Conservation (phyloP, 2,797 vertebrate species). For the Orientallactaga sibirica region DNA sequence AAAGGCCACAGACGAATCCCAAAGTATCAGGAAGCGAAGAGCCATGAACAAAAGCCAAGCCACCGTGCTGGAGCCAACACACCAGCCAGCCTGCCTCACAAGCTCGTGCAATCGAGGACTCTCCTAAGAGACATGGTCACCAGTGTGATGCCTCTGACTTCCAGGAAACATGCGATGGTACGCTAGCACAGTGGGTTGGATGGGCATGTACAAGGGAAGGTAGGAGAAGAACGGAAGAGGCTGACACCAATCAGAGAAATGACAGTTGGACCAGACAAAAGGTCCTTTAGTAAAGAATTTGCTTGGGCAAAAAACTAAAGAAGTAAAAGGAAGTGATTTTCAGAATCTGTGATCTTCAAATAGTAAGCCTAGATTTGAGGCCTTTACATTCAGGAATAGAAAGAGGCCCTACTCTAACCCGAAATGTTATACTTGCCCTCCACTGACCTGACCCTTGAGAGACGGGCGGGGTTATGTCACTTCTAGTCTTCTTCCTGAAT, state of each 20-base stretch:
- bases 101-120: rapidly evolving
- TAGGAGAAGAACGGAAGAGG: background rate
- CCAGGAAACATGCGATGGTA: background rate
- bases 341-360: background rate
- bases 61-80: background rate
- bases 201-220: rapidly evolving
- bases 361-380: background rate
- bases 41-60: constrained; percentile 4
- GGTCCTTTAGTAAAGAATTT: constrained; percentile 24
- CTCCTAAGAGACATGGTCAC: background rate
- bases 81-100: background rate
- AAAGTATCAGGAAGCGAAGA: background rate
- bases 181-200: background rate
- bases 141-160: background rate
- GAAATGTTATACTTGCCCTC: background rate
- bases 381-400: background rate
- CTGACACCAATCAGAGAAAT: constrained; percentile 54
- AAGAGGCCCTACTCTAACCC: background rate
- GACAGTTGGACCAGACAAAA: constrained; percentile 60
- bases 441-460: background rate
- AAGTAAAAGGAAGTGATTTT: background rate
- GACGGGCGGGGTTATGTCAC: background rate
- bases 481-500: constrained; percentile 57
- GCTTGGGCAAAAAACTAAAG: background rate
- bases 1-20: background rate